A percentile compares a stretch with the other conserved stretches of the same genome.
Conservation (phyloP, 2,113 vertebrate genomes). For the Rhipidura dahli region DNA sequence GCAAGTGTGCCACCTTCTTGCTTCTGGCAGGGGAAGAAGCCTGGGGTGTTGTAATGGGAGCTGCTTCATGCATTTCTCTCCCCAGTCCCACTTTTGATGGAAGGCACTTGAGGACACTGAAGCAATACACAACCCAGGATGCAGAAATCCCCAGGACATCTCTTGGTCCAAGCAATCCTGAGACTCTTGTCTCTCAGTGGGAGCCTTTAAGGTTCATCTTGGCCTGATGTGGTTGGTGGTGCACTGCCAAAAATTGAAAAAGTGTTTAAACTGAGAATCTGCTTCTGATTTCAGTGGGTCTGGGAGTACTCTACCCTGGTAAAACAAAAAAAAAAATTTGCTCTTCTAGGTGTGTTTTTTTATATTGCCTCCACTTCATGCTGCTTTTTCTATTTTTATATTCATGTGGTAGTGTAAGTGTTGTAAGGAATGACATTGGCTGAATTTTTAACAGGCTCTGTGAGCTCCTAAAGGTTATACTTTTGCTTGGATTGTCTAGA, state of each 20-base stretch:
- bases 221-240: neutral
- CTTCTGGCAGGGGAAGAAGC: neutral
- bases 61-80: neutral
- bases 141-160: neutral
- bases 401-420: neutral
- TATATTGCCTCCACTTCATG: neutral
- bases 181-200: neutral
- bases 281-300: neutral
- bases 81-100: neutral
- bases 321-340: neutral
- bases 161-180: neutral
- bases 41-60: neutral
- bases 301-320: neutral
- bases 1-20: neutral
- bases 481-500: neutral
- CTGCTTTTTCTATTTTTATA: neutral
- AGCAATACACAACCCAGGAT: neutral
- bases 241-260: neutral
- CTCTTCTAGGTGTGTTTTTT: neutral
- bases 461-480: neutral
- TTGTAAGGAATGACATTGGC: neutral
- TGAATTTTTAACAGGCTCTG: neutral
- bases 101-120: neutral
- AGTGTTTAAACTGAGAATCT: neutral
- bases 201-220: neutral